Evolutionary conservation across 2,797 vertebrate genomes (phyloP).

Genomic region (Lateolabrax maculatus): DNA sequence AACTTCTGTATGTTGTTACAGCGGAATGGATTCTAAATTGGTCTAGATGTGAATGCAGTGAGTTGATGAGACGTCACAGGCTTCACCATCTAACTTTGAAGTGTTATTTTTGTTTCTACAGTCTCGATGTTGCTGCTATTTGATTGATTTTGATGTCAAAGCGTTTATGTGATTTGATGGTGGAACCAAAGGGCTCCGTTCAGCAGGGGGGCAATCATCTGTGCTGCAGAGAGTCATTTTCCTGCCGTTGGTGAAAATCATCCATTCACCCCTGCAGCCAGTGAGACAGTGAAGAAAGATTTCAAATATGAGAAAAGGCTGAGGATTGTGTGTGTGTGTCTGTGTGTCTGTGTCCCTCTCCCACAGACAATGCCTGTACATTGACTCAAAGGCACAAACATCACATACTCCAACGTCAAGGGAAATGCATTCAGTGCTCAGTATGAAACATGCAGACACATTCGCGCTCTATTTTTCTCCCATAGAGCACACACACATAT

Average conservation of each 20-base stretch:
- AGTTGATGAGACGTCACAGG: background rate
- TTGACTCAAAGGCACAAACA: background rate
- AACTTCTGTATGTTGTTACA: background rate
- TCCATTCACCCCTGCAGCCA: constrained; percentile 6
- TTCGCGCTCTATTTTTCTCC: background rate
- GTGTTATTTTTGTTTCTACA: background rate
- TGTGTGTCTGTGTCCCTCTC: background rate
- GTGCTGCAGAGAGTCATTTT: constrained; percentile 20
- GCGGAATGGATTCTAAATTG: background rate
- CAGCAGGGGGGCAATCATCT: constrained; percentile 39
- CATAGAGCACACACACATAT: background rate
- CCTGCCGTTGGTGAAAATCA: constrained; percentile 10
- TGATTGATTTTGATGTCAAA: background rate
- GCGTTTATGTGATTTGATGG: constrained; percentile 32
- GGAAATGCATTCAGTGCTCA: background rate
- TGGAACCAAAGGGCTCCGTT: background rate
- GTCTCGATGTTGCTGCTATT: background rate
- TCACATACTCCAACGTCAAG: background rate
- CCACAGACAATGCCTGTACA: background rate
- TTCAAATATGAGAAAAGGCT: background rate
- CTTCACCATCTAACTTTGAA: no score
- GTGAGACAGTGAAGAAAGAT: background rate
- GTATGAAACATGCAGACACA: background rate
- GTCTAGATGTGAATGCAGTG: background rate
- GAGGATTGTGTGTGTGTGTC: background rate